Percentiles rank a stretch among this genome's conserved stretches.
These are phyloP conservation scores for Lordiphosa mommai DNA, from an alignment of 1,140 invertebrate species.

Conservation along the genomic window DNA sequence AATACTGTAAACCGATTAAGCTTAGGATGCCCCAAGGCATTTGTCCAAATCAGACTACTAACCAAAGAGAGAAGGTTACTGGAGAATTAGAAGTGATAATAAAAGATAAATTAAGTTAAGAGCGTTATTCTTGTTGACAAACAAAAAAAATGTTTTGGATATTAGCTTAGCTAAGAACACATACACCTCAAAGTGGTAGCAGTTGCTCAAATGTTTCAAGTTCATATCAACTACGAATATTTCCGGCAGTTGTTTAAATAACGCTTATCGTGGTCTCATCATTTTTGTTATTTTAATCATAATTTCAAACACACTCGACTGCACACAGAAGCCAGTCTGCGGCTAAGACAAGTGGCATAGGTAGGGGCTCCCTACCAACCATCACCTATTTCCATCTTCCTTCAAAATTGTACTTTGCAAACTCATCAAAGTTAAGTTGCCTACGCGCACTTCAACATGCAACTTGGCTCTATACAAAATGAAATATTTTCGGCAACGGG, in stretches of 20 bases:
- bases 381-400: neutral
- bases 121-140: no score
- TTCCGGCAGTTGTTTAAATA: neutral
- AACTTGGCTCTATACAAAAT: slow-evolving; percentile 44
- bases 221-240: neutral
- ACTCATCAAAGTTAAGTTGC: slow-evolving; percentile 75
- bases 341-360: slow-evolving; percentile 27
- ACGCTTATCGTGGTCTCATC: slow-evolving; percentile 25
- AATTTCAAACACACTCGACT: slow-evolving; percentile 46
- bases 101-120: no score
- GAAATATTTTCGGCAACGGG: slow-evolving; percentile 49
- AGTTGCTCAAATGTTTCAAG: no score
- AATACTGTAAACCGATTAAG: no score
- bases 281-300: slow-evolving; percentile 72
- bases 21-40: no score
- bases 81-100: no score
- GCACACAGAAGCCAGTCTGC: slow-evolving; percentile 6
- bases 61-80: no score
- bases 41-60: no score
- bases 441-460: slow-evolving; percentile 33
- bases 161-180: no score
- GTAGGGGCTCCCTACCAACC: neutral
- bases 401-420: slow-evolving; percentile 51
- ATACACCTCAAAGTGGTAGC: no score
- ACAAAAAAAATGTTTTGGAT: no score